Conservation (phyloP, 2,888 invertebrate genomes). For the Agonum fuliginosum region DNA sequence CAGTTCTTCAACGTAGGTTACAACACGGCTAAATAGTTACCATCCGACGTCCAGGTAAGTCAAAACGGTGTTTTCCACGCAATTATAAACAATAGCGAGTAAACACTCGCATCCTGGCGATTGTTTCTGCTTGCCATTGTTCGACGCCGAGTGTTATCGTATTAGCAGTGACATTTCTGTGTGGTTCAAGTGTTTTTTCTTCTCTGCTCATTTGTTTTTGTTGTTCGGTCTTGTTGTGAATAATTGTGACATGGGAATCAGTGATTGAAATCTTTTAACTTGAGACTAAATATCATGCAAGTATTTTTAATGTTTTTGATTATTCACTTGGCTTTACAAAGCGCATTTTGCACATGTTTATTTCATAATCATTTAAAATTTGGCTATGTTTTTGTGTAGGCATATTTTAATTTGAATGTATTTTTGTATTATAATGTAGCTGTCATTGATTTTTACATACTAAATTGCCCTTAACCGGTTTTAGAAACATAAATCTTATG, state of each 20-base stretch:
- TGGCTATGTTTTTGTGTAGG: neutral
- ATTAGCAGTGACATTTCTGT: constrained; percentile 41
- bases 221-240: constrained; percentile 18
- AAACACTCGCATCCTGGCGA: constrained; percentile 35
- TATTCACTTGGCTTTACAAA: neutral
- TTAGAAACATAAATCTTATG: neutral
- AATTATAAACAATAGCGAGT: constrained; percentile 50
- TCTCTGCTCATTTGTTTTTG: constrained; percentile 30
- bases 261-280: constrained; percentile 20
- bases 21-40: constrained; percentile 44
- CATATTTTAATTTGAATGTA: neutral
- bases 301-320: constrained; percentile 3
- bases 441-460: constrained; percentile 8
- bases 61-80: constrained; percentile 8
- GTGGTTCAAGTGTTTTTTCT: constrained; percentile 44
- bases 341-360: constrained; percentile 9
- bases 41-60: constrained; percentile 55
- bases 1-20: constrained; percentile 41
- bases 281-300: constrained; percentile 3
- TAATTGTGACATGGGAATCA: constrained; percentile 15
- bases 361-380: neutral
- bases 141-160: constrained; percentile 19
- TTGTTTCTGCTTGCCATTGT: constrained; percentile 41
- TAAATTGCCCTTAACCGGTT: neutral
- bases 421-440: neutral